Evolutionary conservation across 2,888 invertebrate species (phyloP), one percentile per base, ranked within the genome.

Genomic region (Leptothorax acervorum): DNA sequence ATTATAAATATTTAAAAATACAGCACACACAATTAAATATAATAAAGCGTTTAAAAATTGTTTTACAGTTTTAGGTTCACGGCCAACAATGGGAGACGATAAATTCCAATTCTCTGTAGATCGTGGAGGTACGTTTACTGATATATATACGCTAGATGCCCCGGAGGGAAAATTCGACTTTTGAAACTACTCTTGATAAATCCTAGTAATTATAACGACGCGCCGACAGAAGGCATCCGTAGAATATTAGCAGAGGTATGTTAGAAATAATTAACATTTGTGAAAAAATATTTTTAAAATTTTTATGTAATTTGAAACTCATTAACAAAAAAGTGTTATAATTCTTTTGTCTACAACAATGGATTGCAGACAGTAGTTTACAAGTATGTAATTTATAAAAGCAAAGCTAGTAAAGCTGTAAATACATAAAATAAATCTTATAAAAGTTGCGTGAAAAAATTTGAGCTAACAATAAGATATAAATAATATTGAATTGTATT

Each of bases 91-190:
- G 93, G 83, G 51, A 0, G 92, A 23, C 23, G 23, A 92, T 65
- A 97, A 97, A 93, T 99, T 98, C 95, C 97, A 97, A 92, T 99
- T 99, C 95, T 99, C 99, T 0, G 99, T 99, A 87, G 99, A 99
- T 95, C 97, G 99, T 28, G 99, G 99, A 3, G 99, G 99, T 55
- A 99, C 99, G 1, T 99, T 99, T 94, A 99, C 99, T 0, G 99
- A 99, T 95, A 97, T 99, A 23, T 23, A 28, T 98, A 98, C 94
- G 98, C 99, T 12, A 96, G 97, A 90, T 99, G 99, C 94, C 99
- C 99, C 0, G 95, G 95, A 91, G 98, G 98, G 0, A 97, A 97
- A 92, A 96, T 98, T 55, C 95, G 97, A 78, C 98, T 99, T 0
- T 96, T 99, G 95, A 99, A 99, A 95, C 95, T 99, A 65, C 95